Percentiles rank a stretch among this genome's conserved stretches.
phyloP scores from a whole-genome alignment of 2,797 vertebrate genomes.

The Centropyge bicolor region DNA sequence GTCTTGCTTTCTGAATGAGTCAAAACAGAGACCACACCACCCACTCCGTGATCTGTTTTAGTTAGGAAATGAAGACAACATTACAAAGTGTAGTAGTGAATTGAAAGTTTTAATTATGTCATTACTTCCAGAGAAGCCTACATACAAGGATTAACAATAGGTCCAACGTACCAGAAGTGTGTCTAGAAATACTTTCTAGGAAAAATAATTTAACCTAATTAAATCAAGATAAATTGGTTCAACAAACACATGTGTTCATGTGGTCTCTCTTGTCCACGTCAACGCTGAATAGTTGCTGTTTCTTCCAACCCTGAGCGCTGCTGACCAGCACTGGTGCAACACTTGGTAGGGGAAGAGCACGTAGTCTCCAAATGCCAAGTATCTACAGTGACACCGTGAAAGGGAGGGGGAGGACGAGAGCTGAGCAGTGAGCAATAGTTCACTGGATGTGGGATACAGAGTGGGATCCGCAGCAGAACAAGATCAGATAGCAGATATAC shows the following conservation, averaged over 20 bases:
- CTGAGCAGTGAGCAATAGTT: conserved; percentile 81
- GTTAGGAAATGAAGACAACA: conserved; percentile 18
- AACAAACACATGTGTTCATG: background rate
- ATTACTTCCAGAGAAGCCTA: background rate
- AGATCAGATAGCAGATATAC: conserved; percentile 80
- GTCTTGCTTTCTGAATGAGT: conserved; percentile 44
- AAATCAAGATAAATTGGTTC: background rate
- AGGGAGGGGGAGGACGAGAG: conserved; percentile 79
- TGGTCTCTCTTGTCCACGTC: background rate
- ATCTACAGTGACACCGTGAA: conserved; percentile 80
- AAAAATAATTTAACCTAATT: background rate
- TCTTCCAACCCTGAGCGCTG: conserved; percentile 23
- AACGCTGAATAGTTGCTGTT: conserved; percentile 16
- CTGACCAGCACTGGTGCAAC: conserved; percentile 55
- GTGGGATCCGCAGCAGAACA: conserved; percentile 78
- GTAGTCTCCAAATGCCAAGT: conserved; percentile 81
- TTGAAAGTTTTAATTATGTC: background rate
- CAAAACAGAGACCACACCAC: conserved; percentile 56
- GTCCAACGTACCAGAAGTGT: background rate
- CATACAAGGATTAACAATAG: background rate
- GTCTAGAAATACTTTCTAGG: background rate
- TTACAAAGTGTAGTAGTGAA: background rate
- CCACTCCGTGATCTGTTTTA: conserved; percentile 39
- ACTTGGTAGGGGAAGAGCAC: conserved; percentile 68
- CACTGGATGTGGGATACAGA: conserved; percentile 80